Evolutionary conservation across 2,797 vertebrate species (phyloP), one percentile per base, ranked within the genome.

Genomic region (Trachurus trachurus): DNA sequence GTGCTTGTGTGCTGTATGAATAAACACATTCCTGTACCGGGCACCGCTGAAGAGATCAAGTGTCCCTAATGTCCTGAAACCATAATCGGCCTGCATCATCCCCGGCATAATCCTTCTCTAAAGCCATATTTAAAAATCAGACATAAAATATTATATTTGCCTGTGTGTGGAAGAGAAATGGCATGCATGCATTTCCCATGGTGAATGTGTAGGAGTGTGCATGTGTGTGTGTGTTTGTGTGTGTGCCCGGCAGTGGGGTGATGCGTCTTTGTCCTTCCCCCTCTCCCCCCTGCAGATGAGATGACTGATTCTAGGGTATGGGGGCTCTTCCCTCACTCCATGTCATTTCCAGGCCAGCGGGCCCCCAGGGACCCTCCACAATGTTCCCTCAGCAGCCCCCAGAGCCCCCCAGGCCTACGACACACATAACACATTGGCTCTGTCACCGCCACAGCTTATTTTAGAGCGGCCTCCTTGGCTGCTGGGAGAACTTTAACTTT

Each of bases 321-420:
- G 89, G 88, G 87, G 90, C 91, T 95, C 94, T 94, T 95, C 88
- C 90, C 93, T 95, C 94, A 94, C 93, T 93, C 88, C 82, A 80
- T 96, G 95, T 95, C 95, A 94, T 95, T 96, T 96, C 92, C 93
- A 96, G 95, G 95, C 92, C 95, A 95, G 82, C 58, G 52, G 69
- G 66, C 89, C 95, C 89, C 88, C 0, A 1, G 93, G 92, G 94
- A 91, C 60, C 81, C 63, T 85, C 78, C 63, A 22, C 68, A 22
- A 60, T 56, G 39, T 64, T 83, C 82, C 79, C 89, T 72, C 85
- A 74, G 73, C 85, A 81, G 71, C 87, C 85, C 82, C 74, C n/a
- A 10, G 66, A 82, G 74, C 87, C 93, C 92, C 86, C 84, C 61
- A 56, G 93, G 92, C 90, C 78, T 81, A 19, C 70, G 92, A 92